Conservation (phyloP, 2,797 vertebrate genomes). For the Cuculus canorus region DNA sequence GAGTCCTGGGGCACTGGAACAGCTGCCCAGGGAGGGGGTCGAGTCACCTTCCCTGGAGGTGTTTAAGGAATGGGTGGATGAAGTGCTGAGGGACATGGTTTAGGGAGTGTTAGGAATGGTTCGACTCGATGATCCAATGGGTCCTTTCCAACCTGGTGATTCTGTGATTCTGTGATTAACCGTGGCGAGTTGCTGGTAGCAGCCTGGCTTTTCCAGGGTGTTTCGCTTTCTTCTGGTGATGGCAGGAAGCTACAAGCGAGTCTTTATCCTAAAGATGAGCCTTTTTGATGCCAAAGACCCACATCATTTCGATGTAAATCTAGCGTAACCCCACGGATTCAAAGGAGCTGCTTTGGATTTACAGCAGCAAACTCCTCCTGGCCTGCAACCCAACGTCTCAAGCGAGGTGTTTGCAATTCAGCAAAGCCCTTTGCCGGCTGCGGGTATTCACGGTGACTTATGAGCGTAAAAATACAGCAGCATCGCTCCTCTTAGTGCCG, state of each 20-base stretch:
- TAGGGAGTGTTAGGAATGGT: no score
- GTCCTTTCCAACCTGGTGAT: no score
- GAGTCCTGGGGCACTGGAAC: no score
- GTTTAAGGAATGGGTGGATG: no score
- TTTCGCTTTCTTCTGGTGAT: not conserved
- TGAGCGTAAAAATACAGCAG: not conserved
- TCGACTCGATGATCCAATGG: no score
- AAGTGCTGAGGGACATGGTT: no score
- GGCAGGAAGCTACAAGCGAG: not conserved
- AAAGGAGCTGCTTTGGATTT: not conserved
- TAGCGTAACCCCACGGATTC: not conserved
- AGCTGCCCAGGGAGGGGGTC: no score
- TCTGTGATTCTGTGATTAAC: no score
- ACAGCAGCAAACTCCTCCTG: not conserved
- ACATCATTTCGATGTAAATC: not conserved
- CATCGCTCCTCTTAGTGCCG: not conserved
- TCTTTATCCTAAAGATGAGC: not conserved
- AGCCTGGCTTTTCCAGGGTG: not conserved
- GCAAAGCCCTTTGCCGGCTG: not conserved
- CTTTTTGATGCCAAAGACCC: not conserved
- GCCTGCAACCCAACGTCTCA: fast-evolving
- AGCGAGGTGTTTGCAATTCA: fast-evolving
- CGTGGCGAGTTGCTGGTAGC: not conserved
- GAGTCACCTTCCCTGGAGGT: no score
- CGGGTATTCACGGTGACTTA: fast-evolving